Conservation (phyloP, 2,888 invertebrate species). For the Pinctada fucata region DNA sequence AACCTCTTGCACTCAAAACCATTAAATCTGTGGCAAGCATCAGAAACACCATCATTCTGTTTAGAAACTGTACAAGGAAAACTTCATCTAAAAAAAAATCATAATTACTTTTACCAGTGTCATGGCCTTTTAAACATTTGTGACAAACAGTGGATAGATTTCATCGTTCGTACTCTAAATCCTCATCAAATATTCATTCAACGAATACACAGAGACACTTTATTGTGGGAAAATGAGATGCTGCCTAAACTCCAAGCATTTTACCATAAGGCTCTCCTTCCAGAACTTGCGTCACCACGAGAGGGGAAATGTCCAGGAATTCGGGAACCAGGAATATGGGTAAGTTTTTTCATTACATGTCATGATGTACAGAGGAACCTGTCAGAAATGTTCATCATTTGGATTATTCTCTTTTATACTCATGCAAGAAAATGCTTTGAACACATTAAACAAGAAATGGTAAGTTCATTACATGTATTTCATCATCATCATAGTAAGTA, state of each 20-base stretch:
- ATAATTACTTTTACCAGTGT: conserved; percentile 24
- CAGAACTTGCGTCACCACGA: conserved; percentile 12
- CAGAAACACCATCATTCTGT: conserved; percentile 16
- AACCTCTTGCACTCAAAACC: conserved; percentile 6
- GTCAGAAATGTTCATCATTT: too few relatives aligned
- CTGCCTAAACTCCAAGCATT: conserved; percentile 20
- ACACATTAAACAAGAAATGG: too few relatives aligned
- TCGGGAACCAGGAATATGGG: not conserved
- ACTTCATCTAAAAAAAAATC: conserved; percentile 24
- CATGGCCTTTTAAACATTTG: conserved; percentile 12
- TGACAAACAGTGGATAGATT: conserved; percentile 13
- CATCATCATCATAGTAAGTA: too few relatives aligned
- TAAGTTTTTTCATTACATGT: not conserved
- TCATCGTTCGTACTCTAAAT: conserved; percentile 17
- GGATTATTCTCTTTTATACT: too few relatives aligned
- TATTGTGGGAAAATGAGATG: conserved; percentile 16
- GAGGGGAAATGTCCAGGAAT: conserved; percentile 1
- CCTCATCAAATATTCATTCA: conserved; percentile 19
- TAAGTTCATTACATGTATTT: too few relatives aligned
- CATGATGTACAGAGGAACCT: too few relatives aligned
- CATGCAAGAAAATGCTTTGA: too few relatives aligned
- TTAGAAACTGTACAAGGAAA: conserved; percentile 5
- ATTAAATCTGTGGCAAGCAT: not conserved
- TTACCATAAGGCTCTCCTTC: not conserved
- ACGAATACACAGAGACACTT: not conserved